phyloP scores from a whole-genome alignment of 2,113 vertebrate species.

The Coptodon bakossiorum region DNA sequence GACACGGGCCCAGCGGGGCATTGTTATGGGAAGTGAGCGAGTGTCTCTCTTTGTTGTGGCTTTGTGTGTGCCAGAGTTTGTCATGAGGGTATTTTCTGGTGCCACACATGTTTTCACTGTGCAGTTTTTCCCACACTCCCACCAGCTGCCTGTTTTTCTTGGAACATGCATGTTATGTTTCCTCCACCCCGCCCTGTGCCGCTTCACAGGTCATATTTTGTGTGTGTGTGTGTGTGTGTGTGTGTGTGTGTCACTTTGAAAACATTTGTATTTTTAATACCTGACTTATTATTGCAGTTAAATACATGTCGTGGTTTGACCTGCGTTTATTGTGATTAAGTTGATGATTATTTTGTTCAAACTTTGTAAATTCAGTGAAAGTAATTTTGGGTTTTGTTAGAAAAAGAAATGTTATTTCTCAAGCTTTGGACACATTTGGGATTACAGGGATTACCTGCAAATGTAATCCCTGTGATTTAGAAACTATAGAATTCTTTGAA shows the following conservation, averaged over 20 bases:
- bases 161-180: background rate
- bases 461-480: fast-evolving
- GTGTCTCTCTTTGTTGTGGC: background rate
- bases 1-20: background rate
- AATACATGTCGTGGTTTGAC: background rate
- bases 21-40: background rate
- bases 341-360: background rate
- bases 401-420: background rate
- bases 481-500: background rate
- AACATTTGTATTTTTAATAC: background rate
- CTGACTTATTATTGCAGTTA: background rate
- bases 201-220: background rate
- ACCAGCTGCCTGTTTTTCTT: constrained; percentile 3
- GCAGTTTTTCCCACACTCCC: background rate
- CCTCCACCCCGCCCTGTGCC: background rate
- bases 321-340: background rate
- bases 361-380: background rate
- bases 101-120: background rate
- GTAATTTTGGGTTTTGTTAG: background rate
- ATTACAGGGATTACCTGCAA: fast-evolving
- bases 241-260: background rate
- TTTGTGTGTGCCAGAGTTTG: background rate
- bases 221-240: background rate
- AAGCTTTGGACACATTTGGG: background rate
- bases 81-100: background rate